Conservation (phyloP, 2,797 vertebrate species). For the Amazonetta brasiliensis region DNA sequence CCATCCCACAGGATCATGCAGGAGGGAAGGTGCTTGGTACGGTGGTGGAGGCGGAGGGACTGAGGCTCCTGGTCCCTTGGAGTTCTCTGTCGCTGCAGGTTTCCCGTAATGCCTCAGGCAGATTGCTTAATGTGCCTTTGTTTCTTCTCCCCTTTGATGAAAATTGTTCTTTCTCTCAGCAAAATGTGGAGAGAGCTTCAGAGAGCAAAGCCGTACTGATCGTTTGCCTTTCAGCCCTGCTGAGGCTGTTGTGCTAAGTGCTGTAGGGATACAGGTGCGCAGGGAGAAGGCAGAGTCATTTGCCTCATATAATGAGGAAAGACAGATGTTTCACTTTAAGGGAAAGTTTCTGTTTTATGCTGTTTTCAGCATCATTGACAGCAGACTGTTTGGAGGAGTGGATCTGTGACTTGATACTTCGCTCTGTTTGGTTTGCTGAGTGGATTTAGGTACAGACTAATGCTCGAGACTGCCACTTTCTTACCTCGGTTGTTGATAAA, state of each 20-base stretch:
- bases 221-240: neutral
- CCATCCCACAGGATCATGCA: neutral
- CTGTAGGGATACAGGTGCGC: neutral
- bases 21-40: neutral
- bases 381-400: neutral
- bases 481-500: neutral
- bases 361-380: neutral
- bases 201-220: neutral
- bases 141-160: neutral
- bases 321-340: neutral
- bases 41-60: neutral
- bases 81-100: neutral
- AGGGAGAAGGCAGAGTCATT: neutral
- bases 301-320: neutral
- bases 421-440: neutral
- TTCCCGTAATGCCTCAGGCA: fast-evolving
- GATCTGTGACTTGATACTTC: neutral
- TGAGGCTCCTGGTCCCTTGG: neutral
- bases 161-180: neutral
- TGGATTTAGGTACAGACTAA: neutral
- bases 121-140: neutral
- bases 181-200: neutral
- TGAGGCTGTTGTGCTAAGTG: neutral
- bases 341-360: neutral
- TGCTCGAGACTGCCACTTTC: neutral